phyloP scores from a whole-genome alignment of 2,888 invertebrate genomes.

The Lapara coniferarum region DNA sequence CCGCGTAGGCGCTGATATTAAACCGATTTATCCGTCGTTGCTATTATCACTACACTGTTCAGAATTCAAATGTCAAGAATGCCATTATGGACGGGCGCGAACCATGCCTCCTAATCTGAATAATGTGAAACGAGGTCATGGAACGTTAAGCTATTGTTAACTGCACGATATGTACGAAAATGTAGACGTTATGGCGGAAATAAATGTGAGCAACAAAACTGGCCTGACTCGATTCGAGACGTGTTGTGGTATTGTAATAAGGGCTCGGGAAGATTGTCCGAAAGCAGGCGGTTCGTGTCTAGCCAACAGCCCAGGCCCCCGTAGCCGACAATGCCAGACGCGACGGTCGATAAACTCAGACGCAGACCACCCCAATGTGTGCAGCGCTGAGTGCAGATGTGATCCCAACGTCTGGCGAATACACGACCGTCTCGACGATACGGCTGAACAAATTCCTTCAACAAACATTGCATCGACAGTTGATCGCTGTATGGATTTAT shows the following conservation, averaged over 20 bases:
- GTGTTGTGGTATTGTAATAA: conserved; percentile 4
- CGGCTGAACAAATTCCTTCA: not conserved
- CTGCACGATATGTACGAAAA: conserved; percentile 1
- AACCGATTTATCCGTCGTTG: not conserved
- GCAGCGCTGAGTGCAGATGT: conserved; percentile 50
- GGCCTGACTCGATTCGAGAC: not conserved
- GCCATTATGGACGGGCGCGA: not conserved
- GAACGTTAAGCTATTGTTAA: not conserved
- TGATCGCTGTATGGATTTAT: not conserved
- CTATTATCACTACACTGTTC: conserved; percentile 5
- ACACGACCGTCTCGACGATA: conserved; percentile 40
- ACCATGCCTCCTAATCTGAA: not conserved
- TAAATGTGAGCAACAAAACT: conserved; percentile 12
- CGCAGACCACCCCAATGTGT: conserved; percentile 51
- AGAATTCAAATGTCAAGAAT: conserved; percentile 8
- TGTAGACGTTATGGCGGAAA: not conserved
- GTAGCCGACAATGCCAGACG: conserved; percentile 38
- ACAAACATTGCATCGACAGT: conserved; percentile 1
- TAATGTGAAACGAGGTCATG: conserved; percentile 15
- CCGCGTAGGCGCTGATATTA: conserved; percentile 10
- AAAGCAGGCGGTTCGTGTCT: not conserved
- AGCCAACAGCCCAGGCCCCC: not conserved
- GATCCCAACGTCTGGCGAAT: conserved; percentile 16
- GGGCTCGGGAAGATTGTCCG: conserved; percentile 12
- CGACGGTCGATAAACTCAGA: conserved; percentile 75